phyloP scores from a whole-genome alignment of 2,888 invertebrate species.

The Branchellion lobata region DNA sequence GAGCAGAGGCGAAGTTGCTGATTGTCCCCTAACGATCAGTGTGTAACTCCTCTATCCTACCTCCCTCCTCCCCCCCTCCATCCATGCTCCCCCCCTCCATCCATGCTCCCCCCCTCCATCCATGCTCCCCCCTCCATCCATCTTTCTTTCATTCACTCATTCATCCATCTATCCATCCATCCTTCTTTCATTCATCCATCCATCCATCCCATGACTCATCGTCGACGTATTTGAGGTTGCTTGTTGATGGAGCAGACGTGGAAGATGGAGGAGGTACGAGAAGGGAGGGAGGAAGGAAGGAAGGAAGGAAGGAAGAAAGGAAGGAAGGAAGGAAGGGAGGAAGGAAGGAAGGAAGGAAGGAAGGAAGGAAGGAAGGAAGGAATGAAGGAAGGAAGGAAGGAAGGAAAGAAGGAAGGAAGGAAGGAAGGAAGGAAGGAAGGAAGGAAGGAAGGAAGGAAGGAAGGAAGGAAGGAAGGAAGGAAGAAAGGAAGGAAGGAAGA shows the following conservation, averaged over 20 bases:
- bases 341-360: background rate
- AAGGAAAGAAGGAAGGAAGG: background rate
- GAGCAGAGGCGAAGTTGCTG: too few species aligned
- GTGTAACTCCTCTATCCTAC: too few species aligned
- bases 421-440: background rate
- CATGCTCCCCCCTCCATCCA: background rate
- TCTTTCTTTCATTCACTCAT: background rate
- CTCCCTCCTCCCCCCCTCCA: background rate
- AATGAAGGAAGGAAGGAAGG: background rate
- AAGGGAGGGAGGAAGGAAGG: background rate
- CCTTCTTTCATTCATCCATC: conserved; percentile 4
- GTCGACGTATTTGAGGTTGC: too few species aligned
- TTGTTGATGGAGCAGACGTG: too few species aligned
- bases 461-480: background rate
- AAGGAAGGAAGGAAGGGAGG: background rate
- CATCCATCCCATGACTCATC: too few species aligned
- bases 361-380: background rate
- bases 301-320: background rate
- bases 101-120: background rate
- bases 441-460: background rate
- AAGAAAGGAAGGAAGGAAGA: background rate
- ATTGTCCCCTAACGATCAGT: too few species aligned
- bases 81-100: background rate
- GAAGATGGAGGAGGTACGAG: too few species aligned
- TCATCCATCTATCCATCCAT: background rate